Percentiles rank a stretch among this genome's conserved stretches.
phyloP scores from a whole-genome alignment of 1,140 invertebrate genomes.

The Hormaphis cornu region DNA sequence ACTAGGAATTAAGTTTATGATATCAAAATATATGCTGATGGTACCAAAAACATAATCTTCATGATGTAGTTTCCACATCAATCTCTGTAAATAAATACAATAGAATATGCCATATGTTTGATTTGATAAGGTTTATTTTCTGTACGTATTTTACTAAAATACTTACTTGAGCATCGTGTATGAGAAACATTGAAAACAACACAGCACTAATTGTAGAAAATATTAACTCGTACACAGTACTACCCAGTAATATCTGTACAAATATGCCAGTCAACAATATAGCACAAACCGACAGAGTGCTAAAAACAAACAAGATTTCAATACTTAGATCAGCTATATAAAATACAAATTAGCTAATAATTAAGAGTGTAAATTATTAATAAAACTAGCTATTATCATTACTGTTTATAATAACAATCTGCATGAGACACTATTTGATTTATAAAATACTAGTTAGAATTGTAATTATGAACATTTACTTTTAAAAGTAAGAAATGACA shows the following conservation, averaged over 20 bases:
- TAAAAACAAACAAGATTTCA: not conserved
- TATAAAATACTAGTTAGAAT: no score
- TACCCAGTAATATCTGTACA: constrained; percentile 11
- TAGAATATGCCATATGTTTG: no score
- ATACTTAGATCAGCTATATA: no score
- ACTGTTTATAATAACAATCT: no score
- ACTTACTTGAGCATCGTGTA: constrained; percentile 10
- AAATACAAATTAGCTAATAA: no score
- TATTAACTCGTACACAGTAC: constrained; percentile 3
- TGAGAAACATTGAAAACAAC: constrained; percentile 14
- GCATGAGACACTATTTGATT: no score
- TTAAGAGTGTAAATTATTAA: no score
- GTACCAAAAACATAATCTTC: constrained; percentile 14
- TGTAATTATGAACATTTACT: no score
- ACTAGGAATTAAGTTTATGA: constrained; percentile 6
- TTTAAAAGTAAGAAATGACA: no score
- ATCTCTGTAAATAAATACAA: not conserved
- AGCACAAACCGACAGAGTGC: not conserved
- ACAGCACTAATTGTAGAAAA: not conserved
- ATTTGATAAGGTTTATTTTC: no score
- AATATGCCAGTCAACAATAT: not conserved
- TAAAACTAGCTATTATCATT: no score
- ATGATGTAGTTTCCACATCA: constrained; percentile 16
- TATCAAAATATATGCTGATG: constrained; percentile 19
- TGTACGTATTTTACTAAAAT: not conserved